Percentiles rank a stretch among this genome's conserved stretches.
Evolutionary conservation across 2,797 vertebrate species (phyloP).

Genomic region (Brotula barbata): DNA sequence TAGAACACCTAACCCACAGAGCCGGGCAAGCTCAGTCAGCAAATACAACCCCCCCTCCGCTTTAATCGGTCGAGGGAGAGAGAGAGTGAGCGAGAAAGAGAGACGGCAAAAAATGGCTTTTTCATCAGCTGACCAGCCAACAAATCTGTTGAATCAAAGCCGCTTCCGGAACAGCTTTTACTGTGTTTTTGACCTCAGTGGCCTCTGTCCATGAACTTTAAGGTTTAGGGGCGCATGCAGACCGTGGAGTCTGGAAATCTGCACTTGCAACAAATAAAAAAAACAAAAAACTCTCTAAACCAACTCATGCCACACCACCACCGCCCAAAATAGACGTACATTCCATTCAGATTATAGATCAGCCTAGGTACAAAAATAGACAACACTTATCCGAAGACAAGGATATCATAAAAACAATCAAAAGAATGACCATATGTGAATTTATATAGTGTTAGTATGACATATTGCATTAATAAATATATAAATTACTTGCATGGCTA

Average conservation of each 20-base stretch:
- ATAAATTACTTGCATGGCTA: background rate
- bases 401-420: background rate
- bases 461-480: background rate
- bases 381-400: background rate
- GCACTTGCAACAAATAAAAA: too few relatives aligned
- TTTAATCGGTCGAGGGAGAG: constrained; percentile 25
- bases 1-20: constrained; percentile 68
- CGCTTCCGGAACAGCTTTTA: constrained; percentile 43
- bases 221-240: constrained; percentile 11
- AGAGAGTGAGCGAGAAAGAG: background rate
- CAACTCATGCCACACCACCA: too few relatives aligned
- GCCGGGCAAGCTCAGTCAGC: constrained; percentile 77
- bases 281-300: too few relatives aligned
- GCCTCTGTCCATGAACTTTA: constrained; percentile 22
- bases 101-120: background rate
- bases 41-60: constrained; percentile 56
- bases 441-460: background rate
- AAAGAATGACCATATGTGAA: background rate
- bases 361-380: too few relatives aligned
- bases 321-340: too few relatives aligned
- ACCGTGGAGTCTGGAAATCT: background rate
- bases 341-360: too few relatives aligned
- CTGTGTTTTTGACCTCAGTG: constrained; percentile 39
- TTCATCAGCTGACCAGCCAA: constrained; percentile 36
- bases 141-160: constrained; percentile 36